Evolutionary conservation across 2,113 vertebrate species (phyloP), one percentile per base, ranked within the genome.

Genomic region (Gymnocephalus cernua): DNA sequence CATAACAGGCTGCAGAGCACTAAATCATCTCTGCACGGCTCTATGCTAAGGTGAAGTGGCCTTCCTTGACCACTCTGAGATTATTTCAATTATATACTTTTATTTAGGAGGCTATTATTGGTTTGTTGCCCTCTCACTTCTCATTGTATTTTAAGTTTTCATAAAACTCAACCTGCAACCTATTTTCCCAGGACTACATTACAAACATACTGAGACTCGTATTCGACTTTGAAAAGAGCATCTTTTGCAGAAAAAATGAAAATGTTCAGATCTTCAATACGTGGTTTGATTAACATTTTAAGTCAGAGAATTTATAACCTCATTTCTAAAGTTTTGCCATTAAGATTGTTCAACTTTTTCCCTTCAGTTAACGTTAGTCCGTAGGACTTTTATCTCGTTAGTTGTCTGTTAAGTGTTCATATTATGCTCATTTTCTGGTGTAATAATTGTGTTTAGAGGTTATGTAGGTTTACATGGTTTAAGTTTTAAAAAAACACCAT

Each of bases 11-110:
- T 29, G 38, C 57, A 25, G 57, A 6, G 57, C 57, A 5, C 18
- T 62, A 61, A 62, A 44, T 70, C 77, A 47, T 6, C 48, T 13
- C 58, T 5, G 25, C 0, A 3, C 56, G 16, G 32, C 58, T 45
- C 32, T 21, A 3, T 4, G 50, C 73, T 16, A 23, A 65, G 48
- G 14, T 19, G 35, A 29, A 78, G 44, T 7, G 32, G 66, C 13
- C 76, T 48, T 38, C 19, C 23, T 54, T 54, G 29, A 62, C 57
- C 76, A 18, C 47, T 71, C 35, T 13, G 8, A 70, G 32, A 45
- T 47, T 11, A 45, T 35, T 32, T 64, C 67, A 64, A 6, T 10
- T 18, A 3, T 48, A 4, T 15, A 25, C 9, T 29, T 70, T 64
- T 64, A 64, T 64, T 80, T n/a, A 69, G 44, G 14, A 32, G 16